phyloP scores from a whole-genome alignment of 1,140 invertebrate genomes.

The Drosophila seguyi region DNA sequence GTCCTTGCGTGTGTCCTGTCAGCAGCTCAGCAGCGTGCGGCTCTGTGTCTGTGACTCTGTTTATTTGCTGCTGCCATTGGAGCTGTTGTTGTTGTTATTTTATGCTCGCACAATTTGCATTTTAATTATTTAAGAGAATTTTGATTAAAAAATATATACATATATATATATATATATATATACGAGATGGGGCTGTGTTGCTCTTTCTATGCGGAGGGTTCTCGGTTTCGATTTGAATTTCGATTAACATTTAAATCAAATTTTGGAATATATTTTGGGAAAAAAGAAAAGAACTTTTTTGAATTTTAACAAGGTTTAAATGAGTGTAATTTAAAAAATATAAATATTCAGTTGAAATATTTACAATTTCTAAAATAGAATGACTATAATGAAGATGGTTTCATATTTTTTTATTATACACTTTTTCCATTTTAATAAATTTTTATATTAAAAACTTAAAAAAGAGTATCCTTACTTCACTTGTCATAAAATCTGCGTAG shows the following conservation, averaged over 20 bases:
- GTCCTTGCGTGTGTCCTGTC: slow-evolving; percentile 58
- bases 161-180: slow-evolving; percentile 16
- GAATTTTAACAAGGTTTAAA: not conserved
- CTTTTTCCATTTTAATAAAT: not conserved
- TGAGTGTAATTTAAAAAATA: too few species aligned
- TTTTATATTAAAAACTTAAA: not conserved
- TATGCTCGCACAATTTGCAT: slow-evolving; percentile 82
- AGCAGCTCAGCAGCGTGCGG: slow-evolving; percentile 34
- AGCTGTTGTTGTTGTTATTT: slow-evolving; percentile 67
- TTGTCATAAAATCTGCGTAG: not conserved
- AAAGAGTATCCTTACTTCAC: slow-evolving; percentile 18
- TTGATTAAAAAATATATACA: slow-evolving; percentile 80
- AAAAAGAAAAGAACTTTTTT: not conserved
- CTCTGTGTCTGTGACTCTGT: slow-evolving; percentile 39
- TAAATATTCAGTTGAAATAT: too few species aligned
- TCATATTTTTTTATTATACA: too few species aligned
- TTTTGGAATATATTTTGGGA: not conserved
- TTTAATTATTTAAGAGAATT: slow-evolving; percentile 85
- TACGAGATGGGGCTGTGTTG: slow-evolving; percentile 12
- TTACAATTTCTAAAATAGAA: too few species aligned
- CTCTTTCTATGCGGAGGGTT: slow-evolving; percentile 34
- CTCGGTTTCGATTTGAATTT: slow-evolving; percentile 24
- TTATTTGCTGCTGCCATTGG: slow-evolving; percentile 51
- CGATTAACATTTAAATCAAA: slow-evolving; percentile 41
- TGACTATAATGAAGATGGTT: not conserved